Evolutionary conservation across 2,888 invertebrate genomes (phyloP), one percentile per base, ranked within the genome.

Genomic region (Drosophila mettleri): DNA sequence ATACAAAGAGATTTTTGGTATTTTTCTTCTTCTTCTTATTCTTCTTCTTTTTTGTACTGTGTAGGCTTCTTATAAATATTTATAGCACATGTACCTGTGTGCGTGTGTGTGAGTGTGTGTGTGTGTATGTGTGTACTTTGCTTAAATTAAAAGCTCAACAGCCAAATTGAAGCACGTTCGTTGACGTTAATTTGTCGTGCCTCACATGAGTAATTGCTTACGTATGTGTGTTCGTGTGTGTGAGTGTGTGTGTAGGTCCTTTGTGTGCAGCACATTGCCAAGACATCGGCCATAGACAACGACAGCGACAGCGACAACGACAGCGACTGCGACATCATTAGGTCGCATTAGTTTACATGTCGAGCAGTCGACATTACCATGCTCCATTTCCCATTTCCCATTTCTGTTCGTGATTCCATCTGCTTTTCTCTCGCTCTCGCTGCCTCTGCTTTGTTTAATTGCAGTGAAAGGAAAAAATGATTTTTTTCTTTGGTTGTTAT

Each of bases 261-360:
- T 67, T 20, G 36, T 52, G 14, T 38, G 36, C 36, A 36, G 43
- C 45, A 43, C 43, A 54, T 45, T 54, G 74, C 24, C 62, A 70
- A 70, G 62, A 69, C 59, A 54, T 51, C 24, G 41, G 46, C 41
- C 52, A 48, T 45, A 46, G 48, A 39, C 55, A 51, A 75, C 74
- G 41, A 1, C 41, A 24, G n/a, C 22, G 27, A 1, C 45, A 27
- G 3, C 27, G 45, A 10, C 43, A 16, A 2, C 43, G 39, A 39
- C 55, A 57, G 12, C 36, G 41, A 51, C 60, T 58, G 49, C 71
- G 53, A 71, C 74, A 75, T 76, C 74, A 75, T 75, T 75, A 70
- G 68, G 62, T 63, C 61, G 75, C 79, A 85, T 78, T 81, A 81
- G 76, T 81, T 75, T 73, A 73, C 85, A 81, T 78, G 75, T 72